Evolutionary conservation across 2,888 invertebrate genomes (phyloP).

Genomic region (Archips crataeganus): DNA sequence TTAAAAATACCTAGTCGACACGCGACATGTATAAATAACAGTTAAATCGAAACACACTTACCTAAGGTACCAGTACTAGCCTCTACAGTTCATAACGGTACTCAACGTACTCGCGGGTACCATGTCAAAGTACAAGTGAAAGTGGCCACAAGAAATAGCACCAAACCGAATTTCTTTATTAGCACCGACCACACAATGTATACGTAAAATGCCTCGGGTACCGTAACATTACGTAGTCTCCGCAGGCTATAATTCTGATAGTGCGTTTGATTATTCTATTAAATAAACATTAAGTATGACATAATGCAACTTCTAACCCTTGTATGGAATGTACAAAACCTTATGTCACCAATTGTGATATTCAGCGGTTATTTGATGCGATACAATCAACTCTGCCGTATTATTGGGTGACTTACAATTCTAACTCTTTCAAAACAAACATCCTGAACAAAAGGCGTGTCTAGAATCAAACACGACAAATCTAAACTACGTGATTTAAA

Average conservation of each 20-base stretch:
- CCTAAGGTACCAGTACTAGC: neutral
- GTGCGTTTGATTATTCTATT: conserved; percentile 8
- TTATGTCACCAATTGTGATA: neutral
- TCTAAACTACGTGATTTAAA: neutral
- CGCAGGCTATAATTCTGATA: neutral
- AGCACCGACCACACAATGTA: conserved; percentile 20
- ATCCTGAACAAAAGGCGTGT: neutral
- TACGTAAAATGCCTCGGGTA: conserved; percentile 2
- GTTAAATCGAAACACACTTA: neutral
- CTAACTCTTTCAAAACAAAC: neutral
- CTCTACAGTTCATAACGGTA: neutral
- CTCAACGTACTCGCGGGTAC: neutral
- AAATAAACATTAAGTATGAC: neutral
- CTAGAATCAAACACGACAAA: neutral
- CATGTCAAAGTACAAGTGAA: conserved; percentile 20
- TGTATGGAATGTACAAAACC: neutral
- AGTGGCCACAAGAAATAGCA: conserved; percentile 6
- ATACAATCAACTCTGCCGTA: neutral
- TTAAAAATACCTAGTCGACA: neutral
- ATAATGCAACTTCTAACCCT: neutral
- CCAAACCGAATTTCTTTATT: conserved; percentile 30
- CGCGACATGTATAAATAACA: neutral
- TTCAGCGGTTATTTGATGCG: neutral
- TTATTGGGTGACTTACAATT: too few relatives aligned
- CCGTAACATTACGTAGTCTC: conserved; percentile 7